Conservation (phyloP, 2,113 vertebrate species). For the Notarius quadriscutis region DNA sequence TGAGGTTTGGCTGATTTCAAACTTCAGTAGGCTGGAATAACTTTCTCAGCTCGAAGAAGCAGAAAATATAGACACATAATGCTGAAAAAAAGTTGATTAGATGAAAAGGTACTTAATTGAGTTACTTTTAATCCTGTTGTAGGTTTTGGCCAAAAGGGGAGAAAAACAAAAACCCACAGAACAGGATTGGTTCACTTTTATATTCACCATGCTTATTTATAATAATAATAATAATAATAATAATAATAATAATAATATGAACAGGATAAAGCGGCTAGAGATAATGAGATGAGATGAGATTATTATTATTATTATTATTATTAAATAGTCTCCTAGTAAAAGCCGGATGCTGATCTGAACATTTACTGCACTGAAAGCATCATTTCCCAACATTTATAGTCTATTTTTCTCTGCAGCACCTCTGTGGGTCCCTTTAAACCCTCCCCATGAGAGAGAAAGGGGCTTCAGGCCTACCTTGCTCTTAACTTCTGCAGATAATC, state of each 20-base stretch:
- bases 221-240: no score
- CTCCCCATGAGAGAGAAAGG: not conserved
- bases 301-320: no score
- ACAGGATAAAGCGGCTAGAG: no score
- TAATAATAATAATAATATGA: no score
- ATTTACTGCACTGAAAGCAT: no score
- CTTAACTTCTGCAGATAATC: slow-evolving; percentile 89
- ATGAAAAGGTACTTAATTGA: no score
- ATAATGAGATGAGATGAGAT: no score
- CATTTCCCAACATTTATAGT: not conserved
- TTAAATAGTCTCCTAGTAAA: not conserved
- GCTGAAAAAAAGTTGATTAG: not conserved
- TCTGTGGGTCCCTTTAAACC: not conserved
- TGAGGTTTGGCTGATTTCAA: not conserved
- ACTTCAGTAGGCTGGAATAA: not conserved
- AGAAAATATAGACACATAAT: not conserved
- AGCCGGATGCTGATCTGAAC: not conserved
- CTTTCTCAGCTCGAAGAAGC: not conserved
- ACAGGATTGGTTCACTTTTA: not conserved
- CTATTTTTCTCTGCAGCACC: not conserved
- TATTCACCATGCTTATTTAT: not conserved
- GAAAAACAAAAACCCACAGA: not conserved
- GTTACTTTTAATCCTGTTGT: not conserved
- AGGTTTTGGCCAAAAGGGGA: not conserved
- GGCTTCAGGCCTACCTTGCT: slow-evolving; percentile 81